A percentile compares a stretch with the other conserved stretches of the same genome.
These are phyloP conservation scores for Zygogramma bicolorata DNA, from an alignment of 2,888 invertebrate species.

Conservation along the genomic window DNA sequence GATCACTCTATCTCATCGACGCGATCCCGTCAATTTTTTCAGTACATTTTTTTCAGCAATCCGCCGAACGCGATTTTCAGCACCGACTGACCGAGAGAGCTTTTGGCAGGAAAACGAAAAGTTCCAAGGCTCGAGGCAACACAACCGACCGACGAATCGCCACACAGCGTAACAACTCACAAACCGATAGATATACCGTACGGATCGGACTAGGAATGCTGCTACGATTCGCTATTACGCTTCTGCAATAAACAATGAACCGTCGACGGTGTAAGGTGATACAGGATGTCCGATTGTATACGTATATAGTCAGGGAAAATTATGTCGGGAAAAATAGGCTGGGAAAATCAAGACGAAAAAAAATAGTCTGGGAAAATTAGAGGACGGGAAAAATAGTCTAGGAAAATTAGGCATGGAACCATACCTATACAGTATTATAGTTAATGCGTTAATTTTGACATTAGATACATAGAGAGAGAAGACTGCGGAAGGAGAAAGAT, in stretches of 20 bases:
- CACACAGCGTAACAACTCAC: neutral
- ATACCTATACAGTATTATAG: no score
- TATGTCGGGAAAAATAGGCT: no score
- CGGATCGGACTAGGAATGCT: neutral
- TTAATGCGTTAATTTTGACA: no score
- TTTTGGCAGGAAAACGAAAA: neutral
- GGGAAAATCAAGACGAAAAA: no score
- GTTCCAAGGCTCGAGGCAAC: neutral
- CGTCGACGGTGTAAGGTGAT: constrained; percentile 17
- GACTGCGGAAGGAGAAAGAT: no score
- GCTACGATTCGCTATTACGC: constrained; percentile 25
- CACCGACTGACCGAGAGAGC: neutral
- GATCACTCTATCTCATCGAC: neutral
- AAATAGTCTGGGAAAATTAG: no score
- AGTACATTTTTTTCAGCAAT: neutral
- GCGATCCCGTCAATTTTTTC: neutral
- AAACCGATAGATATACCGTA: neutral
- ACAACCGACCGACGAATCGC: neutral
- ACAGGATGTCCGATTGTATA: constrained; percentile 28
- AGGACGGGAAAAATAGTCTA: no score
- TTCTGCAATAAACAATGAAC: constrained; percentile 37
- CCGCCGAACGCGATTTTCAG: neutral
- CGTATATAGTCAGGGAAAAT: neutral
- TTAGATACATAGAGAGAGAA: no score
- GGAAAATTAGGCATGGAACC: no score